Base-by-base conservation (phyloP, 2,797 vertebrate species). In the Molossus alvarezi region DNA sequence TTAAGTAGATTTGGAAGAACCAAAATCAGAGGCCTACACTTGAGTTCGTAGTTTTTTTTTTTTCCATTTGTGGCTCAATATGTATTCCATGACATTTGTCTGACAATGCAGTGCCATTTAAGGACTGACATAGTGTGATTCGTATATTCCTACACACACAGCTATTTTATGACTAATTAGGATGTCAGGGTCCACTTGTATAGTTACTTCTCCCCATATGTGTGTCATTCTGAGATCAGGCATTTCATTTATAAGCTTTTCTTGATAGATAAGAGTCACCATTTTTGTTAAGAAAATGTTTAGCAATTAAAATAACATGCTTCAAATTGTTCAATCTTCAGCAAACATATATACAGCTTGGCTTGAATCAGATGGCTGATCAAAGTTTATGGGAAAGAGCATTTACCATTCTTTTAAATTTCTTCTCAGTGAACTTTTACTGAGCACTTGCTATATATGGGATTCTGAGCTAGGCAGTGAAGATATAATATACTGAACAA, bases 1-100 rank as follows among this genome's bases (percentile, higher is more conserved):
- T 92, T 90, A 69, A 98, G 96, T 86, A 96, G 95, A 97, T 79
- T 97, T 98, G 81, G 84, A 97, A 90, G 95, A 98, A 96, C 96
- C 96, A 97, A 98, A 97, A 81, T 83, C 62, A 69, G 83, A 77
- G 96, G 57, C 73, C 93, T 92, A 73, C 97, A 97, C 95, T 96
- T 58, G 97, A 98, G 92, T 92, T 96, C 97, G 97, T 96, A 96
- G 96, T 45, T 27, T 29, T 67, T 33, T 37, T 79, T 96, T 67
- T 96, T 97, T 96, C 97, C 92, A 94, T 96, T 82, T 95, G 80
- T 95, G 94, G 14, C 9, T 86, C 95, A 96, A 89, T 97, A 97
- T 96, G 96, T 86, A 96, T 96, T 97, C 97, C 95, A 95, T 76
- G 87, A 83, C 76, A 97, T 94, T 97, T 97, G 53, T 73, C 87